These are phyloP conservation scores for Distichodus sexfasciatus DNA, from an alignment of 2,797 vertebrate species.

Conservation along the genomic window DNA sequence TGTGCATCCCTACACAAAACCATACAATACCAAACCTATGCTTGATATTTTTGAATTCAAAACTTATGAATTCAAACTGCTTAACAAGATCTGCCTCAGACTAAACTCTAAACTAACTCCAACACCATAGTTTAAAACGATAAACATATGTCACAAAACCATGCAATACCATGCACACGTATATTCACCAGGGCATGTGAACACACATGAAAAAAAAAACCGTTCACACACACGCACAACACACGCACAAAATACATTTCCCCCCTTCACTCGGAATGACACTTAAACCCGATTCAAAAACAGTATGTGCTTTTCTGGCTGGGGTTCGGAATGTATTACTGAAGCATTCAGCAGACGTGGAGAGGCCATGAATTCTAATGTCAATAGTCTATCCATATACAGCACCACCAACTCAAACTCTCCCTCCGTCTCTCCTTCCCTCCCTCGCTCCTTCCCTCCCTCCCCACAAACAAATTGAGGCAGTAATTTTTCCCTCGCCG, in stretches of 20 bases:
- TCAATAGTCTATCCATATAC: slow-evolving; percentile 69
- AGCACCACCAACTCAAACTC: slow-evolving; percentile 30
- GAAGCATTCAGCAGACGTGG: slow-evolving; percentile 73
- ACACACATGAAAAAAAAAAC: slow-evolving; percentile 39
- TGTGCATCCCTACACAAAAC: too few relatives aligned
- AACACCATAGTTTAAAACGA: too few relatives aligned
- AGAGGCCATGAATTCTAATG: slow-evolving; percentile 64
- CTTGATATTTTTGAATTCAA: too few relatives aligned
- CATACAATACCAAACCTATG: too few relatives aligned
- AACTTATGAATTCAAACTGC: too few relatives aligned
- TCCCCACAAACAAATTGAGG: slow-evolving; percentile 66
- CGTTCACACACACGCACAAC: slow-evolving; percentile 33
- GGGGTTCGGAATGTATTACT: slow-evolving; percentile 61
- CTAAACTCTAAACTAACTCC: too few relatives aligned
- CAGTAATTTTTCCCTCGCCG: slow-evolving; percentile 71
- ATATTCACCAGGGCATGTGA: slow-evolving; percentile 22
- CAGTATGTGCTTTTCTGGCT: slow-evolving; percentile 71
- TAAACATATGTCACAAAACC: slow-evolving; percentile 18
- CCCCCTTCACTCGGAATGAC: slow-evolving; percentile 56
- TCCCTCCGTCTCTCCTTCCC: slow-evolving; percentile 28
- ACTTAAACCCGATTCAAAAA: slow-evolving; percentile 69
- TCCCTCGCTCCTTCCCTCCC: slow-evolving; percentile 22
- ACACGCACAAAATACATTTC: slow-evolving; percentile 32
- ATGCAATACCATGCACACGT: slow-evolving; percentile 13
- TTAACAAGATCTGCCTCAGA: too few relatives aligned